A percentile compares a stretch with the other conserved stretches of the same genome.
Conservation (phyloP, 2,113 vertebrate genomes). For the Oreochromis aureus region DNA sequence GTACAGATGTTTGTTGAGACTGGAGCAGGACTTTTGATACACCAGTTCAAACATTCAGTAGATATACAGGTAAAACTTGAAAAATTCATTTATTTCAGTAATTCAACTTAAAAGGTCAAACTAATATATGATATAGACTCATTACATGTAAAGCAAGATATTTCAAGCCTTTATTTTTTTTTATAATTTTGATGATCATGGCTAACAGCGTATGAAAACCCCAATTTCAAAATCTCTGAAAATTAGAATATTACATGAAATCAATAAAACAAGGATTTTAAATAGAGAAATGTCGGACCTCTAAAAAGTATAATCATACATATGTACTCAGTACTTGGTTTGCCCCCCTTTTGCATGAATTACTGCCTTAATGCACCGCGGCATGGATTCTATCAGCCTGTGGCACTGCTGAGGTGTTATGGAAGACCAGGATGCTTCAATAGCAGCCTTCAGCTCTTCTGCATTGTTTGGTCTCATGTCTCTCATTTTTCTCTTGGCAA, state of each 20-base stretch:
- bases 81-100: not conserved
- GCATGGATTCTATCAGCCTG: not conserved
- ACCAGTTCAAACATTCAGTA: not conserved
- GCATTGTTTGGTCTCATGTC: not conserved
- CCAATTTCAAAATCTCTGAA: not conserved
- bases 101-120: not conserved
- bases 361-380: not conserved
- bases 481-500: not conserved
- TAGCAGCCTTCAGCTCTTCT: not conserved
- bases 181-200: not conserved
- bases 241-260: not conserved
- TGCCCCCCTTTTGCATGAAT: not conserved
- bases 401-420: not conserved
- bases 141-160: not conserved
- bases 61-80: not conserved
- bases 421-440: not conserved
- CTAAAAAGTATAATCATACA: not conserved
- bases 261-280: not conserved
- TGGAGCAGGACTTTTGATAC: not conserved
- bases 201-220: not conserved
- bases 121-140: not conserved
- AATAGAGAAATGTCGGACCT: fast-evolving
- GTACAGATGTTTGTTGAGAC: not conserved
- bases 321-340: not conserved
- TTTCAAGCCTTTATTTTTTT: not conserved